Conservation (phyloP, 37 sponge, comb jelly and placozoan species). For the Axinella damicornis region DNA sequence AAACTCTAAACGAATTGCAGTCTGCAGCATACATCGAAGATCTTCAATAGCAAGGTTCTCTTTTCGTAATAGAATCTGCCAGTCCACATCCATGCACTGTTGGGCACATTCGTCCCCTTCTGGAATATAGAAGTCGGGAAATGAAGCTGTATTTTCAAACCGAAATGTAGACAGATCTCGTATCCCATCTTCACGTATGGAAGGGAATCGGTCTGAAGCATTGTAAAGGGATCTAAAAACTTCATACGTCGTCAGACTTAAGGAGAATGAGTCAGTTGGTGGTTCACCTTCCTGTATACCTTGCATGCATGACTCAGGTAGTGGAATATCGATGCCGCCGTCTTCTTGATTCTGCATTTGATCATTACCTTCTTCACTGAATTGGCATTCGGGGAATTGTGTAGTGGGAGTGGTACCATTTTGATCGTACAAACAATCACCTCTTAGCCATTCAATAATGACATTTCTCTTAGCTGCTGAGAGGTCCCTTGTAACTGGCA, state of each 20-base stretch:
- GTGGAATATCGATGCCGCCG: neutral
- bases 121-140: neutral
- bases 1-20: constrained; percentile 40
- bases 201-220: too few species aligned
- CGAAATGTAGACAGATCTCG: too few species aligned
- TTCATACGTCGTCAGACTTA: too few species aligned
- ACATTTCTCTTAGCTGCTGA: constrained; percentile 16
- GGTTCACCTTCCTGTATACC: too few species aligned
- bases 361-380: too few species aligned
- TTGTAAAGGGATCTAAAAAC: too few species aligned
- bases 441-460: constrained; percentile 40
- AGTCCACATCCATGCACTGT: too few species aligned
- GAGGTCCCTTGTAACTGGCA: constrained; percentile 75
- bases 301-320: too few species aligned
- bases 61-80: too few species aligned
- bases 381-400: neutral
- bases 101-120: neutral
- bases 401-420: neutral
- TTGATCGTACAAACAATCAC: neutral
- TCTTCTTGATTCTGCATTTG: neutral
- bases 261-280: too few species aligned
- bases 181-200: too few species aligned
- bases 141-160: too few species aligned
- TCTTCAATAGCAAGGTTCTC: neutral
- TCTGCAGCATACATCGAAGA: constrained; percentile 32